Percentiles rank a stretch among this genome's conserved stretches.
These are phyloP conservation scores for Drosophila melanosoma DNA, from an alignment of 2,888 invertebrate genomes.

Conservation along the genomic window DNA sequence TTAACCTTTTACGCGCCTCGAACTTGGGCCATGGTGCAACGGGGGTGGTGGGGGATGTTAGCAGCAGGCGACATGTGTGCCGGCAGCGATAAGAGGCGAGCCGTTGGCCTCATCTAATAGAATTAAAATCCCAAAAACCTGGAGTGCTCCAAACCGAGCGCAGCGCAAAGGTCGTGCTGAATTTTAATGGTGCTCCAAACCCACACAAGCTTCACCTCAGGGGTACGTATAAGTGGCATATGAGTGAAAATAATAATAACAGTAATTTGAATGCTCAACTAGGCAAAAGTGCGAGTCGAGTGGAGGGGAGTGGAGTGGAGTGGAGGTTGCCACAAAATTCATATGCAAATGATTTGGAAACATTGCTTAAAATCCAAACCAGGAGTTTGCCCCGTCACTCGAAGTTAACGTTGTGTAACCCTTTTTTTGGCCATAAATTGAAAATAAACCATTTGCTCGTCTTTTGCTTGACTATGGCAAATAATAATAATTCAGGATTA, in stretches of 20 bases:
- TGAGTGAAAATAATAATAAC: slow-evolving; percentile 80
- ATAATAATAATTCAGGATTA: slow-evolving; percentile 80
- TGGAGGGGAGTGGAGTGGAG: slow-evolving; percentile 53
- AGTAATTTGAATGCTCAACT: slow-evolving; percentile 79
- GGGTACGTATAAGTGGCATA: slow-evolving; percentile 57
- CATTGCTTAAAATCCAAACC: slow-evolving; percentile 35
- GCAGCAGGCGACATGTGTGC: slow-evolving; percentile 61
- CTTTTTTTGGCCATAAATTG: slow-evolving; percentile 69
- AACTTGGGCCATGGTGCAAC: slow-evolving; percentile 12
- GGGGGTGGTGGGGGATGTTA: not conserved
- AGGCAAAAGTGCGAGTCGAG: slow-evolving; percentile 45
- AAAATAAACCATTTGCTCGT: slow-evolving; percentile 76
- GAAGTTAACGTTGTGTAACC: slow-evolving; percentile 28
- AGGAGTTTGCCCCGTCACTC: not conserved
- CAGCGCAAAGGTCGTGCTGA: slow-evolving; percentile 64
- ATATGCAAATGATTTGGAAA: slow-evolving; percentile 77
- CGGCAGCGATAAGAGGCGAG: slow-evolving; percentile 64
- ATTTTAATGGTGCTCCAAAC: slow-evolving; percentile 62
- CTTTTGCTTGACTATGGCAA: slow-evolving; percentile 55
- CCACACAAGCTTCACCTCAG: slow-evolving; percentile 2
- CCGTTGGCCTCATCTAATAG: slow-evolving; percentile 65
- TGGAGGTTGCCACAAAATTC: slow-evolving; percentile 69
- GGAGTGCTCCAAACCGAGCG: slow-evolving; percentile 65
- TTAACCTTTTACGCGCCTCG: slow-evolving; percentile 71
- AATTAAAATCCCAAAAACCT: slow-evolving; percentile 69